These are phyloP conservation scores for Cygnus buccinator DNA, from an alignment of 2,113 vertebrate genomes.

Conservation along the genomic window DNA sequence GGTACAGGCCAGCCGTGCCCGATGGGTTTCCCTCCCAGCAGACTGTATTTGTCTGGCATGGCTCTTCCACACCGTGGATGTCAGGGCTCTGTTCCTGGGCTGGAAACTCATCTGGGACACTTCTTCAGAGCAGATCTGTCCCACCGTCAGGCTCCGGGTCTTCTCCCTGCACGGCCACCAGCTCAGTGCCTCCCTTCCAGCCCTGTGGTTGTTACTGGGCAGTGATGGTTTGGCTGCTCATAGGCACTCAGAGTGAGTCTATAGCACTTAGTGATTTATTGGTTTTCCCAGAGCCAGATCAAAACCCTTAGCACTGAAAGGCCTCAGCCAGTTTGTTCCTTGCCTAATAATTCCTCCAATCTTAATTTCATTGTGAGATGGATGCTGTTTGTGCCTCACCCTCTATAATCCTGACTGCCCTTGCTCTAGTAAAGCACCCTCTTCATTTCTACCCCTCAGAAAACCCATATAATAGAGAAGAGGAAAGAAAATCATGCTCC, in stretches of 20 bases:
- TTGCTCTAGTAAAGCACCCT: background rate
- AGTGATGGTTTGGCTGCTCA: background rate
- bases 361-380: background rate
- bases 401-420: background rate
- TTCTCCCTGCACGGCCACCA: background rate
- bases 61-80: background rate
- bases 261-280: background rate
- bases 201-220: background rate
- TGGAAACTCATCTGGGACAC: background rate
- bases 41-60: background rate
- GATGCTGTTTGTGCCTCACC: background rate
- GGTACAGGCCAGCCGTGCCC: background rate
- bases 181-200: background rate
- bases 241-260: background rate
- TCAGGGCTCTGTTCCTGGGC: background rate
- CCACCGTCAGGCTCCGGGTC: background rate
- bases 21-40: background rate
- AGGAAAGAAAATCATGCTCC: background rate
- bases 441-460: background rate
- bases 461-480: background rate
- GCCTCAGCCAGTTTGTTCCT: background rate
- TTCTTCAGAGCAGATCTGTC: background rate
- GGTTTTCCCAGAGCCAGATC: background rate
- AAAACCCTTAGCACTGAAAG: background rate
- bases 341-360: background rate